Conservation (phyloP, 2,888 invertebrate species). For the Erannis defoliaria region DNA sequence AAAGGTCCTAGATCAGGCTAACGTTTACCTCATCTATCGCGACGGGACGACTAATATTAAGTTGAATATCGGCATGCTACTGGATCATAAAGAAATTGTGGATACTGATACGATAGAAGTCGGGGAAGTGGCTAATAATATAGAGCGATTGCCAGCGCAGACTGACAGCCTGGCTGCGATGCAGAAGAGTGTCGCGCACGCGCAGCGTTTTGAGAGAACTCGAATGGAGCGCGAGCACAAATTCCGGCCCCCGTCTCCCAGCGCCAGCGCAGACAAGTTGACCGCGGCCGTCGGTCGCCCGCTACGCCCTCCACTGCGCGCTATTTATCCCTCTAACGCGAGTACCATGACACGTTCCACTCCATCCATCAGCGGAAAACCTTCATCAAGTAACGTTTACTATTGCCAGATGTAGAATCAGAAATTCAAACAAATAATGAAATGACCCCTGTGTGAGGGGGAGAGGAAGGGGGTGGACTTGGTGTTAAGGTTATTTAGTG, state of each 20-base stretch:
- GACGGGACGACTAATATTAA: slow-evolving; percentile 75
- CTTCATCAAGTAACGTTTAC: background rate
- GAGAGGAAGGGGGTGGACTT: too few relatives aligned
- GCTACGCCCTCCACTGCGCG: background rate
- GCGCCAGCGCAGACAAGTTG: background rate
- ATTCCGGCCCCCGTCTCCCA: background rate
- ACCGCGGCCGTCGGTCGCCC: background rate
- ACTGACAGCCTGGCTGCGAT: background rate
- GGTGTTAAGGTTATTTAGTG: too few relatives aligned
- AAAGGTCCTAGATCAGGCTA: slow-evolving; percentile 75
- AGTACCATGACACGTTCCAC: background rate
- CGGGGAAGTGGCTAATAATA: slow-evolving; percentile 61
- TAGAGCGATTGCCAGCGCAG: slow-evolving; percentile 56
- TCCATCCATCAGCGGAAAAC: background rate
- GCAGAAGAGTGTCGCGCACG: background rate
- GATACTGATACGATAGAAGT: slow-evolving; percentile 73
- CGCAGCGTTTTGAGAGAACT: background rate
- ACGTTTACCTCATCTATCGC: slow-evolving; percentile 71
- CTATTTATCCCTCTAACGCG: background rate
- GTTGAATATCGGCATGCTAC: slow-evolving; percentile 79
- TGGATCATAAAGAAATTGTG: slow-evolving; percentile 82
- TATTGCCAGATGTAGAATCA: background rate
- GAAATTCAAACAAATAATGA: background rate
- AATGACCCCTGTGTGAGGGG: too few relatives aligned
- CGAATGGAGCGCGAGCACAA: background rate